Conservation (phyloP, 2,797 vertebrate genomes). For the Thunnus albacares region DNA sequence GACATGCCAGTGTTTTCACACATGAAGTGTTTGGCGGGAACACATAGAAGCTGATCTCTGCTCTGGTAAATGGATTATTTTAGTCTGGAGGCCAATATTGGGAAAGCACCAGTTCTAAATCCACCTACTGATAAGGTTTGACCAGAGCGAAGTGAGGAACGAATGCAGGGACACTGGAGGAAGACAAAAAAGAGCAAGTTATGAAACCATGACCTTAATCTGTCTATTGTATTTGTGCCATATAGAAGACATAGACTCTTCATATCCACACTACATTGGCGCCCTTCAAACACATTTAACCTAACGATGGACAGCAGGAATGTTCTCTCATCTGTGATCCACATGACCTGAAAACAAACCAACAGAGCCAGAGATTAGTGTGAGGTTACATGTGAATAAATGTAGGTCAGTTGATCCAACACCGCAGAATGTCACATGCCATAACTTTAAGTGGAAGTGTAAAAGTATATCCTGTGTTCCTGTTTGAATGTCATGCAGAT, state of each 20-base stretch:
- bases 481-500: conserved; percentile 2
- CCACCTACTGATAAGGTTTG: conserved; percentile 13
- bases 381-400: conserved; percentile 47
- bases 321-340: conserved; percentile 49
- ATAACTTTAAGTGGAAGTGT: conserved; percentile 21
- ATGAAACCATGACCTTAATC: conserved; percentile 69
- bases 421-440: conserved; percentile 45
- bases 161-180: background rate
- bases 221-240: conserved; percentile 48
- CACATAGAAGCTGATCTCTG: conserved; percentile 19
- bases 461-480: background rate
- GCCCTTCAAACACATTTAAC: conserved; percentile 36
- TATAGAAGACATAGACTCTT: conserved; percentile 31
- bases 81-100: conserved; percentile 2
- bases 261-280: background rate
- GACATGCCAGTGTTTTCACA: conserved; percentile 7
- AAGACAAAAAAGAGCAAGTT: conserved; percentile 37
- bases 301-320: conserved; percentile 51
- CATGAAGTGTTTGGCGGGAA: background rate
- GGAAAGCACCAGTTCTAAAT: conserved; percentile 1
- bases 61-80: conserved; percentile 34
- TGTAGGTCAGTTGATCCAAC: conserved; percentile 63
- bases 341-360: conserved; percentile 64
- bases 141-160: conserved; percentile 11
- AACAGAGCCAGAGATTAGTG: conserved; percentile 48